Evolutionary conservation across 1,140 invertebrate genomes (phyloP).

Genomic region (Chionoecetes opilio): DNA sequence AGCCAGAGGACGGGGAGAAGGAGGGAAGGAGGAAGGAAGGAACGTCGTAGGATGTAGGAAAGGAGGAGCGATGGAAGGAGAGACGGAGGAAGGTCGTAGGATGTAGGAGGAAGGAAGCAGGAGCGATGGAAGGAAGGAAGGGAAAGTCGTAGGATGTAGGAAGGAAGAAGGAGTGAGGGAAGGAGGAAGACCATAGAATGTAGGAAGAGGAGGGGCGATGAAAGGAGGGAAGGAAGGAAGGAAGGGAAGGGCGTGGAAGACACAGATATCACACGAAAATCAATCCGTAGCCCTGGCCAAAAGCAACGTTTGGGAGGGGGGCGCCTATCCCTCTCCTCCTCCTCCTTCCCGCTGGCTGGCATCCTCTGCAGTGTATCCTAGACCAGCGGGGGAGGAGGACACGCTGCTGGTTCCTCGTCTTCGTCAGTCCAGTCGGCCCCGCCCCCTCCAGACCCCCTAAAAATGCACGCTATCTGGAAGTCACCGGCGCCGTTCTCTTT

Average conservation of each 20-base stretch:
- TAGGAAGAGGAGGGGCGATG: background rate
- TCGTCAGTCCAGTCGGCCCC: background rate
- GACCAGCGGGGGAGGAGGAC: background rate
- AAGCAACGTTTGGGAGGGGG: background rate
- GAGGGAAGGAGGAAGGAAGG: too few relatives aligned
- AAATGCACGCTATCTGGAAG: background rate
- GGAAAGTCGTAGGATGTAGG: background rate
- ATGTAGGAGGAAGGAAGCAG: background rate
- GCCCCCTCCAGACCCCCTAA: background rate
- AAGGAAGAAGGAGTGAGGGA: background rate
- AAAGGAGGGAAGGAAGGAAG: background rate
- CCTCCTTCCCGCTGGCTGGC: background rate
- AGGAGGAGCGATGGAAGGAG: background rate
- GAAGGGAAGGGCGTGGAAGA: conserved; percentile 14
- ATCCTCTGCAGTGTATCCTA: conserved; percentile 4
- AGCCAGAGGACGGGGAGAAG: too few relatives aligned
- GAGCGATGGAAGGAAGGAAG: background rate
- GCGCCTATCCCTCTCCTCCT: conserved; percentile 1
- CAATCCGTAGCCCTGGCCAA: conserved; percentile 13
- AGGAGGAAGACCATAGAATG: background rate
- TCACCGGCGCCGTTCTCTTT: background rate
- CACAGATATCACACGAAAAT: conserved; percentile 29
- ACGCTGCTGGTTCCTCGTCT: background rate
- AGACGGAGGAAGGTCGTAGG: background rate
- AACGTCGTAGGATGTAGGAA: too few relatives aligned